A percentile compares a stretch with the other conserved stretches of the same genome.
Evolutionary conservation across 2,888 invertebrate genomes (phyloP).

Genomic region (Amiota mariae): DNA sequence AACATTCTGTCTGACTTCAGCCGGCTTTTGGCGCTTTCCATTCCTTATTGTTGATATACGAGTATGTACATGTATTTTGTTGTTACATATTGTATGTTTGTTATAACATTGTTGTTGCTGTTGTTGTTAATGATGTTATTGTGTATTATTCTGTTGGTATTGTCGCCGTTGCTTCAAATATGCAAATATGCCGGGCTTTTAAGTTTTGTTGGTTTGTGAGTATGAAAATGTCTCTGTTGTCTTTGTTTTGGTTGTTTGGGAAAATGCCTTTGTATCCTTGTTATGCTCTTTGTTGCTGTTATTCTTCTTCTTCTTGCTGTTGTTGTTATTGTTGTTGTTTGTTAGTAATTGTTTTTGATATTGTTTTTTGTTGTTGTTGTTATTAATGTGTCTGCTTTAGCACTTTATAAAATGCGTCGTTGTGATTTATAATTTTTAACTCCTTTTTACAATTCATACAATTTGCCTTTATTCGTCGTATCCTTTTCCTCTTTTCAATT

Average conservation of each 20-base stretch:
- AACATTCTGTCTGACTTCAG: background rate
- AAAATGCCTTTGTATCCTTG: conserved; percentile 4
- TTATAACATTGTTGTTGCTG: background rate
- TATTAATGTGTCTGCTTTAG: conserved; percentile 5
- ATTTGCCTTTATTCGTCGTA: background rate
- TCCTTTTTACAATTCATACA: background rate
- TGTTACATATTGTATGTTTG: background rate
- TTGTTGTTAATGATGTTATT: background rate
- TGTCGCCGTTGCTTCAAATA: background rate
- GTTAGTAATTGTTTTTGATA: background rate
- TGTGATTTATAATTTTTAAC: conserved; percentile 17
- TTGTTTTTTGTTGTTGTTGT: conserved; percentile 6
- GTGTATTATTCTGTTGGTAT: too few species aligned
- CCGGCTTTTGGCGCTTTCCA: conserved; percentile 20
- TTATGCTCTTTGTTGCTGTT: background rate
- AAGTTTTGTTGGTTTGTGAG: background rate
- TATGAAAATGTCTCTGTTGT: background rate
- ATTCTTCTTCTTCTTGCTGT: background rate
- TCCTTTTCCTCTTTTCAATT: too few species aligned
- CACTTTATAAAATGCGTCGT: conserved; percentile 15
- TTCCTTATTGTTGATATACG: background rate
- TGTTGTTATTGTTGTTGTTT: background rate
- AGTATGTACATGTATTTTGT: background rate
- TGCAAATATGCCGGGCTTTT: conserved; percentile 14
- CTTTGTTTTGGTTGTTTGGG: background rate